phyloP scores from a whole-genome alignment of 2,888 invertebrate species.

The Metellina segmentata region DNA sequence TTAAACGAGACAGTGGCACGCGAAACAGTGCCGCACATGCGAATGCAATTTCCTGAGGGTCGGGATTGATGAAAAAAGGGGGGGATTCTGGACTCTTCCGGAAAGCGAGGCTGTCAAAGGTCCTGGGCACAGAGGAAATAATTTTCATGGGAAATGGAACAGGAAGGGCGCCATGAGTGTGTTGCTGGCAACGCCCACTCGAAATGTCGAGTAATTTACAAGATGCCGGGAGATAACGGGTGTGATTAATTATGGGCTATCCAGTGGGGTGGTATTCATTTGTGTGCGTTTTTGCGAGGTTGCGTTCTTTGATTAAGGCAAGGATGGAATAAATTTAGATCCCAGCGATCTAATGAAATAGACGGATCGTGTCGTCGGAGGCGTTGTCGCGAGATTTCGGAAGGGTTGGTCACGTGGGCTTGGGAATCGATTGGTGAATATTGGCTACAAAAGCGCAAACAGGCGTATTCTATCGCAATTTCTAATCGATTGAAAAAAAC shows the following conservation, averaged over 20 bases:
- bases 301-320: not conserved
- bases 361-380: too few relatives aligned
- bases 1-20: conserved; percentile 28
- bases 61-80: not conserved
- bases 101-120: not conserved
- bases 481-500: too few relatives aligned
- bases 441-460: too few relatives aligned
- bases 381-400: too few relatives aligned
- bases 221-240: not conserved
- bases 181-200: not conserved
- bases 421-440: too few relatives aligned
- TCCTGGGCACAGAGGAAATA: not conserved
- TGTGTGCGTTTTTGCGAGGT: not conserved
- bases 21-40: not conserved
- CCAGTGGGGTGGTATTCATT: not conserved
- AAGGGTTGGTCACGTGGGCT: too few relatives aligned
- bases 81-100: not conserved
- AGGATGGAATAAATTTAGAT: not conserved
- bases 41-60: conserved; percentile 48
- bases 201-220: not conserved
- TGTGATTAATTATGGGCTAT: not conserved
- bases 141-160: not conserved
- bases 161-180: not conserved
- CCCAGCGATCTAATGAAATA: too few relatives aligned
- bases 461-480: too few relatives aligned